These are phyloP conservation scores for Pseudochaenichthys georgianus DNA, from an alignment of 2,797 vertebrate species.

Conservation along the genomic window DNA sequence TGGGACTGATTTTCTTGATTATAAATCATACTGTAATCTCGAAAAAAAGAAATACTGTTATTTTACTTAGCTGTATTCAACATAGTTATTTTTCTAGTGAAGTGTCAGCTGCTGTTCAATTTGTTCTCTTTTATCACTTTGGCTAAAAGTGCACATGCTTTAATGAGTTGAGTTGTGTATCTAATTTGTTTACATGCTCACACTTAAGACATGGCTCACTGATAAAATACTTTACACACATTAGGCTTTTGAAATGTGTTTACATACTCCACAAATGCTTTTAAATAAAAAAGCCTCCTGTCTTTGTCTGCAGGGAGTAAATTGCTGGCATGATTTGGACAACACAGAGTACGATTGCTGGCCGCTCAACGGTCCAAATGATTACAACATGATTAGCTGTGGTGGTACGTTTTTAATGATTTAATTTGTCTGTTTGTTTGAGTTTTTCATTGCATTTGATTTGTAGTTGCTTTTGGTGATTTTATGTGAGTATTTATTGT, in stretches of 20 bases:
- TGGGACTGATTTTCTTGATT: not conserved
- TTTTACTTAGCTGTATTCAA: not conserved
- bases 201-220: not conserved
- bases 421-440: not conserved
- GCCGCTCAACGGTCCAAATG: constrained; percentile 82
- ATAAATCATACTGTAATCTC: not conserved
- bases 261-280: not conserved
- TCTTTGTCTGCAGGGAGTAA: constrained; percentile 60
- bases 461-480: not conserved
- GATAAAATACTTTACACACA: not conserved
- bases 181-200: constrained; percentile 1
- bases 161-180: constrained; percentile 17
- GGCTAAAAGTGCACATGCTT: not conserved
- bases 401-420: constrained; percentile 63
- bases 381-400: constrained; percentile 85
- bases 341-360: constrained; percentile 86
- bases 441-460: constrained; percentile 1
- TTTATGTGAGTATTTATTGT: not conserved
- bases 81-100: not conserved
- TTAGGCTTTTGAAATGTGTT: not conserved
- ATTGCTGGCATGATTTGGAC: constrained; percentile 85
- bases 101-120: constrained; percentile 4
- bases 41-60: not conserved
- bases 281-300: not conserved
- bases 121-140: constrained; percentile 13